phyloP scores from a whole-genome alignment of 2,888 invertebrate species.

The Leucophenga montana region DNA sequence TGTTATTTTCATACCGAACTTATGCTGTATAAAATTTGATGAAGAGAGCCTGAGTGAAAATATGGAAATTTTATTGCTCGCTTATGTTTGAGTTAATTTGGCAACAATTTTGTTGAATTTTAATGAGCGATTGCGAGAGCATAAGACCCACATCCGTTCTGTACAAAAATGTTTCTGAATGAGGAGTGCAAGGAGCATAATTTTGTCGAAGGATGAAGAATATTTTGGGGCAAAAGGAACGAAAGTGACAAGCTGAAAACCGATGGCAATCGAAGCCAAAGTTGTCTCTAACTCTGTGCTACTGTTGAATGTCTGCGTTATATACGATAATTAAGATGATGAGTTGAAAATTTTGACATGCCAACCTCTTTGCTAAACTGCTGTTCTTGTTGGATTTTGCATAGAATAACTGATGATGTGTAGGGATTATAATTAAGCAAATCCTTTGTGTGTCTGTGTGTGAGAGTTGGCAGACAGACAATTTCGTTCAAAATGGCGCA shows the following conservation, averaged over 20 bases:
- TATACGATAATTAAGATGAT: constrained; percentile 23
- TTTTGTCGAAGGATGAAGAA: constrained; percentile 58
- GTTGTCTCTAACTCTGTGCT: background rate
- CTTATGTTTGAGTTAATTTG: constrained; percentile 68
- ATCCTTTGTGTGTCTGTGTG: background rate
- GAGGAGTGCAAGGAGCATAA: constrained; percentile 40
- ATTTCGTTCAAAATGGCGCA: background rate
- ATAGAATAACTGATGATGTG: constrained; percentile 13
- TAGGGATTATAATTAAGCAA: constrained; percentile 25
- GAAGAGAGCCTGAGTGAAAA: constrained; percentile 40
- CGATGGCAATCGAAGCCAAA: constrained; percentile 7
- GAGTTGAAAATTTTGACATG: constrained; percentile 18
- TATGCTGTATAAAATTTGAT: too few species aligned
- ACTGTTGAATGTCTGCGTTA: background rate
- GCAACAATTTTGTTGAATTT: constrained; percentile 68
- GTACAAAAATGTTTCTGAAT: constrained; percentile 5
- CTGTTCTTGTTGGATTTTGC: background rate
- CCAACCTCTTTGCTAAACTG: background rate
- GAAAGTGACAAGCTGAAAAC: background rate
- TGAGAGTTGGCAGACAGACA: background rate
- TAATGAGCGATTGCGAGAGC: constrained; percentile 61
- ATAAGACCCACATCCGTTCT: constrained; percentile 51
- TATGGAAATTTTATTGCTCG: constrained; percentile 66
- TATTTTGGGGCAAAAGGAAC: background rate
- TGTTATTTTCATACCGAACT: too few species aligned